Base-by-base conservation (phyloP, 2,113 vertebrate species). In the Amphilophus citrinellus region DNA sequence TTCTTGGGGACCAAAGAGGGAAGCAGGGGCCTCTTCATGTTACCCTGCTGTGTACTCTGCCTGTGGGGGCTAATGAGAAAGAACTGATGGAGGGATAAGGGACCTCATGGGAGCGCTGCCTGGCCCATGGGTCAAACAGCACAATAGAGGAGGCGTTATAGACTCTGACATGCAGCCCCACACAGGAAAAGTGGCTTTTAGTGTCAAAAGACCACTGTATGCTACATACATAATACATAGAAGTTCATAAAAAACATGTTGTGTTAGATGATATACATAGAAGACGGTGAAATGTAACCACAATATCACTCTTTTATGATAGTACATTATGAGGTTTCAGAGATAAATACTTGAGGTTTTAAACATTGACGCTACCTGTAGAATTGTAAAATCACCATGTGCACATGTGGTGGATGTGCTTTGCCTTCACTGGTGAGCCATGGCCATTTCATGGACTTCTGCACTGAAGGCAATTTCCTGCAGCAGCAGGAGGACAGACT, bases 381-480 rank as follows among this genome's bases (percentile, higher is more conserved):
- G 88, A 90, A 77, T 83, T 83, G 61, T 76, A 61, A 83, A 88
- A 80, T 83, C 83, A 42, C 79, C 59, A 32, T 66, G 82, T 82
- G 68, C 88, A 79, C 79, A 79, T 56, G 47, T 63, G 9, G 77
- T 63, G 68, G 79, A 66, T 87, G 75, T 85, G 30, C 59, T 30
- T 71, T 79, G 68, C 59, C 42, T 77, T 84, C 83, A 65, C 58
- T 79, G 77, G 77, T 68, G 87, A 92, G 90, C 85, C 81, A 82
- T 59, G 62, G 83, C 61, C 79, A 87, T 92, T 94, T 94, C 94
- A 94, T 90, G 93, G 91, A 84, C 84, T 83, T 94, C 88, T 93
- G 91, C 90, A 93, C 93, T 90, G 89, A 93, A 96, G 94, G 92
- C 92, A 95, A 96, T 96, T 96, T 96, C 95, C 95, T 95, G 91